Evolutionary conservation across 2,797 vertebrate genomes (phyloP).

Genomic region (Halcyon leucocephala): DNA sequence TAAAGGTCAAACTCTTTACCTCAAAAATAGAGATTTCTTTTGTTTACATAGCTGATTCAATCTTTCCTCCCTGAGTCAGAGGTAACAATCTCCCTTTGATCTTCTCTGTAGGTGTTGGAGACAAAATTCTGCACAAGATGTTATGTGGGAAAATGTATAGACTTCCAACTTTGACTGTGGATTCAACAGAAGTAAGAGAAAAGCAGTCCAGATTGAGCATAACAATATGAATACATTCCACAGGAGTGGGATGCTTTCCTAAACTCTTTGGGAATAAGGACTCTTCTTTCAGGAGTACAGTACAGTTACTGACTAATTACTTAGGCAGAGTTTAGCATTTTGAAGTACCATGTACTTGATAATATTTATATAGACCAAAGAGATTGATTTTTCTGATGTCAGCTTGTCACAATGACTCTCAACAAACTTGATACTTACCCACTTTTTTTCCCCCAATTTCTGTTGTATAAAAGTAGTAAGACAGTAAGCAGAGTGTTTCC

Average conservation of each 20-base stretch:
- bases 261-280: background rate
- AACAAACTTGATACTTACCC: background rate
- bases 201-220: background rate
- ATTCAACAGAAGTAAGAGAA: background rate
- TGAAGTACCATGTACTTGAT: background rate
- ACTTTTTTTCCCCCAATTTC: background rate
- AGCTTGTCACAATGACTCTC: background rate
- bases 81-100: constrained; percentile 40
- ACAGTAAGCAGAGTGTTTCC: background rate
- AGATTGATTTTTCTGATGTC: background rate
- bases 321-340: background rate
- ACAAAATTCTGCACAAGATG: constrained; percentile 14
- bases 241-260: background rate
- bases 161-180: constrained; percentile 22
- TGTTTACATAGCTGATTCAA: constrained; percentile 58
- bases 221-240: constrained; percentile 25
- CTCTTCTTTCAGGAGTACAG: background rate
- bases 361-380: background rate
- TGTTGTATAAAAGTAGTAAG: background rate
- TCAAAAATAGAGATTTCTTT: constrained; percentile 35
- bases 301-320: background rate
- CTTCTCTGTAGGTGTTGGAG: constrained; percentile 35
- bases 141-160: background rate
- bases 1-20: constrained; percentile 52
- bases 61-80: constrained; percentile 36